Evolutionary conservation across 2,888 invertebrate genomes (phyloP).

Genomic region (Ichneumoninae sp.): DNA sequence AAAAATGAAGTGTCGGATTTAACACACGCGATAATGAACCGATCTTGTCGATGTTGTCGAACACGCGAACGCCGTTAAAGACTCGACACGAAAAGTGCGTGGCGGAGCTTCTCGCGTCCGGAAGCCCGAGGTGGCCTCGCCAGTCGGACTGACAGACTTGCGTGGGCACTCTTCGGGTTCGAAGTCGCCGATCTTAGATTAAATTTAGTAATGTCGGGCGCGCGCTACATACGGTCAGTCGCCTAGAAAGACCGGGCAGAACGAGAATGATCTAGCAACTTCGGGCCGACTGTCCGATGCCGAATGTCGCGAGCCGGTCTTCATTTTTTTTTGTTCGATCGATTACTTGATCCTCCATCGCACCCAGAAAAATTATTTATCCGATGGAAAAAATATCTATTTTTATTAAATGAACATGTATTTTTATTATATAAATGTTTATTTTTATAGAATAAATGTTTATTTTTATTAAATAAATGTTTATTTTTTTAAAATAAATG

Average conservation of each 20-base stretch:
- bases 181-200: slow-evolving; percentile 77
- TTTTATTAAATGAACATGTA: too few species aligned
- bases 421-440: too few species aligned
- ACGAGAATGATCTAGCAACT: slow-evolving; percentile 4
- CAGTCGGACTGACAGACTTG: slow-evolving; percentile 62
- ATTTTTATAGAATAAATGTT: too few species aligned
- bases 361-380: too few species aligned
- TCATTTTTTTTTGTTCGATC: too few species aligned
- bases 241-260: slow-evolving; percentile 35
- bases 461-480: too few species aligned
- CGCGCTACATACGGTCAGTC: slow-evolving; percentile 76
- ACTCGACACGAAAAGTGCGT: slow-evolving; percentile 17
- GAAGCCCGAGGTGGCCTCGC: slow-evolving; percentile 54
- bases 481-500: too few species aligned
- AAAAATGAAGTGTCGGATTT: too few species aligned
- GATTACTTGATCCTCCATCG: too few species aligned
- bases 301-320: too few species aligned
- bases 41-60: not conserved
- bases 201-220: slow-evolving; percentile 78
- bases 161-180: slow-evolving; percentile 71
- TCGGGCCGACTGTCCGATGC: too few species aligned
- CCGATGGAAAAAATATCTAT: too few species aligned
- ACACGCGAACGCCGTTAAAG: not conserved
- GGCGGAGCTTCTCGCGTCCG: slow-evolving; percentile 57
- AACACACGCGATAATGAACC: not conserved